Evolutionary conservation across 2,797 vertebrate species (phyloP).

Genomic region (Apogon hyalosoma): DNA sequence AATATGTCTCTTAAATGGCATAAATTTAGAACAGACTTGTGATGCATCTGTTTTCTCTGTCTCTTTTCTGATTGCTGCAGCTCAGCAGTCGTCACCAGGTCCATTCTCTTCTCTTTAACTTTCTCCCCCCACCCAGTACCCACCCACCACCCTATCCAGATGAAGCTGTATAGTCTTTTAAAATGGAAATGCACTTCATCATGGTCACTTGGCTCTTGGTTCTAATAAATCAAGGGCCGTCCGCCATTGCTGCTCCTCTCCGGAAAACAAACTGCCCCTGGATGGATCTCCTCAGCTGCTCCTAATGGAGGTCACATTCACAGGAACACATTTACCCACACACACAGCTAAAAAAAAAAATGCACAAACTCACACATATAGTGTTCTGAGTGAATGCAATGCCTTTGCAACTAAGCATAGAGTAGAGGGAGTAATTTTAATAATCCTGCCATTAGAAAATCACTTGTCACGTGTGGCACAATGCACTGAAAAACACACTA

Average conservation of each 20-base stretch:
- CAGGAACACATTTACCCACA: slow-evolving; percentile 61
- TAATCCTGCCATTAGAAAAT: slow-evolving; percentile 2
- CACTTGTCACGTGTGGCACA: background rate
- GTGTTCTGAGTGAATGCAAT: slow-evolving; percentile 12
- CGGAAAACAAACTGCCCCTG: slow-evolving; percentile 83
- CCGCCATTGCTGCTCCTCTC: slow-evolving; percentile 75
- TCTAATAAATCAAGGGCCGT: slow-evolving; percentile 85
- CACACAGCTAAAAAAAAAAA: slow-evolving; percentile 20
- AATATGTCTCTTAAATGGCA: slow-evolving; percentile 9
- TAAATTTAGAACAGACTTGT: background rate
- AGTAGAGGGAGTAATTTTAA: slow-evolving; percentile 21
- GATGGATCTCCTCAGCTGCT: slow-evolving; percentile 79
- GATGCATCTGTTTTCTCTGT: slow-evolving; percentile 15
- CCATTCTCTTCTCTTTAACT: slow-evolving; percentile 33
- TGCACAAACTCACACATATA: slow-evolving; percentile 40
- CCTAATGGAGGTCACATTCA: slow-evolving; percentile 85
- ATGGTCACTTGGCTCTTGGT: slow-evolving; percentile 81
- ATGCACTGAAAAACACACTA: slow-evolving; percentile 8
- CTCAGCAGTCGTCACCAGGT: slow-evolving; percentile 29
- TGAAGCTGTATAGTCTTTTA: slow-evolving; percentile 84
- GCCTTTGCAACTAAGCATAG: background rate
- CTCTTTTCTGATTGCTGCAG: slow-evolving; percentile 14
- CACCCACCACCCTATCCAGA: slow-evolving; percentile 48
- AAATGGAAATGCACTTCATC: slow-evolving; percentile 87
- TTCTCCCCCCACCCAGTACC: slow-evolving; percentile 27